Base-by-base conservation (phyloP, 2,888 invertebrate genomes). In the Pyrgus malvae region DNA sequence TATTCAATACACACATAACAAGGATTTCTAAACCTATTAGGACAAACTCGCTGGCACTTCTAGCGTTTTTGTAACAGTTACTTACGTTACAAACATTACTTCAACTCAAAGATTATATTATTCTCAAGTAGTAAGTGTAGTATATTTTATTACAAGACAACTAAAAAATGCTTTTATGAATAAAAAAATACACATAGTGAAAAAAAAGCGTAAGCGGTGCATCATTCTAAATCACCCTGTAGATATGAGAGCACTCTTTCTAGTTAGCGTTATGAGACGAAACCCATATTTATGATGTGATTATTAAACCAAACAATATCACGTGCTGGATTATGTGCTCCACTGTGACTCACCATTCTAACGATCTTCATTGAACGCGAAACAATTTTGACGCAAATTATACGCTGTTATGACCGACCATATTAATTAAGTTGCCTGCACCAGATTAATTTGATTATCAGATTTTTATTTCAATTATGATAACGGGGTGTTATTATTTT, bases 351-450 rank as follows among this genome's bases (percentile, higher is more conserved):
- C 82, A 83, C 72, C 63, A 59, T 69, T 70, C 74, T 75, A 79
- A 83, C 80, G 66, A 80, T 82, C 77, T 78, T 81, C 80, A 83
- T 83, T 76, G 78, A 72, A 78, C 78, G 78, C 78, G 72, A 80
- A 85, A 86, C 84, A 78, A 83, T 85, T 85, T 82, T 79, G 82
- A 87, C 84, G 74, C 84, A 88, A 87, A 89, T 89, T 89, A 88
- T 83, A 88, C 75, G 73, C 80, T 84, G 80, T 75, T 83, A 77
- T 73, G 65, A 78, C 69, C 76, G 74, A 80, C 75, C 72, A 83
- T 76, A 75, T 74, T 84, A 83, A 87, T 88, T 84, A 85, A 81
- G 78, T 84, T 81, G 81, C 83, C 80, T 71, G 69, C 69, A 72
- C 64, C 69, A 79, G 79, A 85, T 85, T 83, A 83, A 89, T 87